Percentiles rank a stretch among this genome's conserved stretches.
These are phyloP conservation scores for Caenorhabditis japonica DNA, from an alignment of 2,888 invertebrate species.

Conservation along the genomic window DNA sequence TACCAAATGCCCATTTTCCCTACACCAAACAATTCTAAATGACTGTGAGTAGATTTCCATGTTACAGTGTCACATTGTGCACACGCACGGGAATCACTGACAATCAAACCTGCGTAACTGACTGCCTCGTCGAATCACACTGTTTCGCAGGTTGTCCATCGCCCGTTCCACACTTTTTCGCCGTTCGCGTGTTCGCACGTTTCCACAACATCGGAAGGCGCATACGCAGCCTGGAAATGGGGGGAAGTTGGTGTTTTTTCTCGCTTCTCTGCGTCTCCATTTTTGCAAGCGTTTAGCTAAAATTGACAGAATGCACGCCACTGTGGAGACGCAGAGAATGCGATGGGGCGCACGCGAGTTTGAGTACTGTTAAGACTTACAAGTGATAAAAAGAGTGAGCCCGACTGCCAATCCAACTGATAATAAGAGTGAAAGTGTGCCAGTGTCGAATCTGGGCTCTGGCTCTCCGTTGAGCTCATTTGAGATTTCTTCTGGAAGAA, in stretches of 20 bases:
- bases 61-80: conserved; percentile 42
- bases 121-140: conserved; percentile 67
- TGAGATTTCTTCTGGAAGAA: conserved; percentile 68
- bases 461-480: conserved; percentile 73
- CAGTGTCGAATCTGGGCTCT: conserved; percentile 69
- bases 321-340: too few relatives aligned
- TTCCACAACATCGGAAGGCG: conserved; percentile 77
- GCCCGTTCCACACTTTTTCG: conserved; percentile 62
- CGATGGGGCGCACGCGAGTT: not conserved
- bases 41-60: conserved; percentile 45
- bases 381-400: conserved; percentile 73
- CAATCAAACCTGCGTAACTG: conserved; percentile 65
- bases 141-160: conserved; percentile 65
- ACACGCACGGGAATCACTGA: conserved; percentile 49
- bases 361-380: conserved; percentile 53
- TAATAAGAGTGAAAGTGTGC: conserved; percentile 71
- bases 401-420: conserved; percentile 74
- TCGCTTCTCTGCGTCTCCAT: too few relatives aligned
- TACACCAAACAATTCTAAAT: too few relatives aligned
- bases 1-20: too few relatives aligned
- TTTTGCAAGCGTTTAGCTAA: too few relatives aligned
- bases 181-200: conserved; percentile 63
- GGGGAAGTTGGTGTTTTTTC: not conserved
- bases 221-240: conserved; percentile 75
- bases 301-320: too few relatives aligned